Evolutionary conservation across 2,888 invertebrate genomes (phyloP).

Genomic region (Agonopterix alstromeriana): DNA sequence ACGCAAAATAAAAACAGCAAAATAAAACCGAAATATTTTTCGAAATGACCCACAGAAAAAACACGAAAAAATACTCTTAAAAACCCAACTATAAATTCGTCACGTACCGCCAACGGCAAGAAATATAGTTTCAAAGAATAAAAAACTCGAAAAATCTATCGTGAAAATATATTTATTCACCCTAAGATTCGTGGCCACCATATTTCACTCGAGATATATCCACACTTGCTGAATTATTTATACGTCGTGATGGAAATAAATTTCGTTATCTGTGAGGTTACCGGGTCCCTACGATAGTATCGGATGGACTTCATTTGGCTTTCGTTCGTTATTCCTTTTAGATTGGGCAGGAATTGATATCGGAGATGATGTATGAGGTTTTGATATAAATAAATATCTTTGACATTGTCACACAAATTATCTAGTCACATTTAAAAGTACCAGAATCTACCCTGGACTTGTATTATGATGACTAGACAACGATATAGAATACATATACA

Average conservation of each 20-base stretch:
- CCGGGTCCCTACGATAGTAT: neutral
- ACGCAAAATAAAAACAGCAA: too few relatives aligned
- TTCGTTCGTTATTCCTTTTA: neutral
- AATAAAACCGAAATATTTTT: too few relatives aligned
- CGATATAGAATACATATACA: too few relatives aligned
- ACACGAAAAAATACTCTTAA: constrained; percentile 16
- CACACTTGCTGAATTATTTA: constrained; percentile 64
- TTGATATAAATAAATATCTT: too few relatives aligned
- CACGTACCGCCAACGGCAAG: constrained; percentile 11
- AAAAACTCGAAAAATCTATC: constrained; percentile 24
- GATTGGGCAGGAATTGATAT: too few relatives aligned
- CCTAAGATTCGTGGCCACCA: constrained; percentile 38
- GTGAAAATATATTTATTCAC: constrained; percentile 42
- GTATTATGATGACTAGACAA: too few relatives aligned
- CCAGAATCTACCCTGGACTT: too few relatives aligned
- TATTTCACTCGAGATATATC: constrained; percentile 54
- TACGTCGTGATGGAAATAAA: constrained; percentile 53
- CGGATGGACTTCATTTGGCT: constrained; percentile 6
- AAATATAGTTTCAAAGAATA: constrained; percentile 2
- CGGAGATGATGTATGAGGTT: too few relatives aligned
- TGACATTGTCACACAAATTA: too few relatives aligned
- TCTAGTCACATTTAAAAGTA: too few relatives aligned
- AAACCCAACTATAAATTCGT: constrained; percentile 36
- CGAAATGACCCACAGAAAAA: neutral
- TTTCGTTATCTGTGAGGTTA: constrained; percentile 28